Evolutionary conservation across 2,888 invertebrate species (phyloP), one percentile per base, ranked within the genome.

Genomic region (Nemapogon koenigi): DNA sequence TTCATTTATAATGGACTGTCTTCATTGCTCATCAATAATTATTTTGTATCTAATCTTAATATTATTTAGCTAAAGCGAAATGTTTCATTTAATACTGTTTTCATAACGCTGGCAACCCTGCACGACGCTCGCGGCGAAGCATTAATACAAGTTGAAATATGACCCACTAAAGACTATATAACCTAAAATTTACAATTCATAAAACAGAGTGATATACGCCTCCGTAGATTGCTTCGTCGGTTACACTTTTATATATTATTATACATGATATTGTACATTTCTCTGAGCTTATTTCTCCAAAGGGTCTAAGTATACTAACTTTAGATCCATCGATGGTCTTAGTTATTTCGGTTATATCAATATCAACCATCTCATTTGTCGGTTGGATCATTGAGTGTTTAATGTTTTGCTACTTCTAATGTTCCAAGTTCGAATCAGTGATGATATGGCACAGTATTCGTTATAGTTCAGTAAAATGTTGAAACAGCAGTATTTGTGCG

Each of bases 161-260:
- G 58, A 59, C 70, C 57, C 65, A 69, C 70, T 73, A 73, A 75
- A 73, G 68, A 75, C 71, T 68, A 60, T 71, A 73, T 72, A 72
- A 70, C 66, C 69, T 63, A 53, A 68, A 75, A 75, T 75, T 75
- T 75, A 76, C 73, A 75, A 76, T 75, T 75, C 76, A 76, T 76
- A 75, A 73, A 75, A 71, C 63, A 52, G 58, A 63, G 67, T 75
- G 73, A 72, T 73, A 69, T 70, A 76, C 51, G 33, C 33, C 38
- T 22, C 32, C 18, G 40, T 38, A 38, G 43, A 43, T 43, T 43
- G 43, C 39, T 37, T 32, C 28, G 41, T 32, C 19, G 37, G 36
- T 37, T 31, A 40, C 16, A 35, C 29, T 28, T 37, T 28, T 37
- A 35, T 22, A 25, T 15, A 27, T 37, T n/a, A n/a, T n/a, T n/a